A percentile compares a stretch with the other conserved stretches of the same genome.
These are phyloP conservation scores for Ascidia mentula DNA, from an alignment of 23 tunicate species.

Conservation along the genomic window DNA sequence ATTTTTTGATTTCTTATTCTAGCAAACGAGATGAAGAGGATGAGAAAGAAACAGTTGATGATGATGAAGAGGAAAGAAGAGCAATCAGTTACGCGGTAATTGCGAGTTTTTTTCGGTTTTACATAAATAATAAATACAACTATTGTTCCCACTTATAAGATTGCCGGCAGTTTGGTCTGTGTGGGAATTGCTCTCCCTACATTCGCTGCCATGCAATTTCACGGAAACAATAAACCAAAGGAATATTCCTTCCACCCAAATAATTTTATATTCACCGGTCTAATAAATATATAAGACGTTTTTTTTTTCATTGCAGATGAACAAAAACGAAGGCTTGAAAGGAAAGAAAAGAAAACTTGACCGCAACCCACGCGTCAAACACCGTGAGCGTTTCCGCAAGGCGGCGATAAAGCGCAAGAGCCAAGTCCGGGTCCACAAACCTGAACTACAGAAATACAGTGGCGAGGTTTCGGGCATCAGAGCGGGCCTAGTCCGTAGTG, in stretches of 20 bases:
- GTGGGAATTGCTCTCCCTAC: background rate
- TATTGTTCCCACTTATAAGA: background rate
- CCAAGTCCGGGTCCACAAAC: constrained; percentile 53
- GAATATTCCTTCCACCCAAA: no score
- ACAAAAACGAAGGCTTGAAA: constrained; percentile 62
- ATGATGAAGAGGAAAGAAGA: constrained; percentile 52
- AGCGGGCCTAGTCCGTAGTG: constrained; percentile 50
- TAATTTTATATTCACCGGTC: no score
- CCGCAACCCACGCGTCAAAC: constrained; percentile 88
- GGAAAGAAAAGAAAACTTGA: constrained; percentile 59
- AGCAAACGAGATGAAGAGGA: background rate
- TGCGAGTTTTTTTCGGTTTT: background rate
- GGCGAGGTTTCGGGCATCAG: constrained; percentile 96
- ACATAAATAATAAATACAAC: no score
- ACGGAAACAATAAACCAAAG: no score
- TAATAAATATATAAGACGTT: no score
- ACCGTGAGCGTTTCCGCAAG: constrained; percentile 67
- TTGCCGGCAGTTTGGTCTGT: background rate
- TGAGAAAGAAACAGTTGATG: background rate
- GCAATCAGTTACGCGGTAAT: constrained; percentile 62
- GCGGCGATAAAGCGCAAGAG: constrained; percentile 85
- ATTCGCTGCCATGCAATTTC: background rate
- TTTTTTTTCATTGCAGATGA: constrained; percentile 57
- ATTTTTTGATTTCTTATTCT: background rate
- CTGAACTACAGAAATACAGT: constrained; percentile 74